A percentile compares a stretch with the other conserved stretches of the same genome.
phyloP scores from a whole-genome alignment of 2,113 vertebrate genomes.

The Picathartes gymnocephalus region DNA sequence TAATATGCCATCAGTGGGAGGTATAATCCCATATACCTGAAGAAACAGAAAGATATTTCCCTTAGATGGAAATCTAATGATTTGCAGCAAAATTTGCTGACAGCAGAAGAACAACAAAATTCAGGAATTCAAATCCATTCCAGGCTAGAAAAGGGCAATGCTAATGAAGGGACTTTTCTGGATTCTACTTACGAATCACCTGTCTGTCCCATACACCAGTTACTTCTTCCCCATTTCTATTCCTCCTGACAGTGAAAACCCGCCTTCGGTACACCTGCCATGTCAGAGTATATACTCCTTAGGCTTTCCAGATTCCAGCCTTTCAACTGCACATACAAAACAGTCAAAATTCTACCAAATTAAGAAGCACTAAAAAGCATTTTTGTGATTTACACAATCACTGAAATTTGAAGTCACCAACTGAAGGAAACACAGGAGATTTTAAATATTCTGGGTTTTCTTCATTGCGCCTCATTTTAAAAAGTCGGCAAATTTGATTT shows the following conservation, averaged over 20 bases:
- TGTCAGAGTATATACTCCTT: fast-evolving
- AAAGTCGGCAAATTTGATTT: neutral
- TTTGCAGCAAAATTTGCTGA: neutral
- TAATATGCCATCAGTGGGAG: neutral
- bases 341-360: neutral
- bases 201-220: neutral
- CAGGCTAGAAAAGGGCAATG: neutral
- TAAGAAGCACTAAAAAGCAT: neutral
- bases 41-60: neutral
- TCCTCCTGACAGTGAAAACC: neutral
- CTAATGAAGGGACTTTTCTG: neutral
- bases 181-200: neutral
- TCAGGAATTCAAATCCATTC: neutral
- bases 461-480: neutral
- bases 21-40: neutral
- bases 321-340: neutral
- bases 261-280: neutral
- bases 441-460: neutral
- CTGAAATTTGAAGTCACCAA: neutral
- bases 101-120: neutral
- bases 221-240: neutral
- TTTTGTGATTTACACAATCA: neutral
- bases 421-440: neutral
- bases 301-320: neutral
- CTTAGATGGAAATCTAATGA: neutral